Base-by-base conservation (phyloP, 2,797 vertebrate species). In the Argya squamiceps region DNA sequence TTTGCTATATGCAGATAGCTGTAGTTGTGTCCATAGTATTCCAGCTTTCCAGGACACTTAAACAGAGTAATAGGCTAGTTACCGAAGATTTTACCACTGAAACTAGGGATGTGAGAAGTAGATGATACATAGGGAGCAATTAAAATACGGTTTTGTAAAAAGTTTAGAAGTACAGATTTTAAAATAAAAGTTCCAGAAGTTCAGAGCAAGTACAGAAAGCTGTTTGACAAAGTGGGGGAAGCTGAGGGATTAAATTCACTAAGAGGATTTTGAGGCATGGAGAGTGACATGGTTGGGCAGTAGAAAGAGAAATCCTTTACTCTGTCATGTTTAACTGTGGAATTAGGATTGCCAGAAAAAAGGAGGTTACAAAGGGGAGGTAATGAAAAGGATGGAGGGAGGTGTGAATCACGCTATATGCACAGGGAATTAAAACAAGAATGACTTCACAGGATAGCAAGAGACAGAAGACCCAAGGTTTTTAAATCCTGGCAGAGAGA, bases 231-330 rank as follows among this genome's bases (percentile, higher is more conserved):
- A 92, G 37, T 85, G 76, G 73, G 69, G 74, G 53, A 90, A 85
- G 65, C 36, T 43, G 49, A 47, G 62, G 78, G 92, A 95, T 97
- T 95, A 93, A 95, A 89, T 44, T 84, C 80, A 11, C 46, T 92
- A 93, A 96, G 92, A 80, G 94, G 93, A 96, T 96, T 96, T 93
- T 91, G 78, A 87, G 78, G 29, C 88, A 80, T 89, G 88, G 86
- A 68, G 75, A 96, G 84, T 89, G 92, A 89, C 53, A 89, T 89
- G 81, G 88, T 91, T 94, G 94, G 93, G 78, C 75, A 89, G 75
- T 87, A 86, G 89, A 91, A 96, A 88, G 86, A 89, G 69, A 96
- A 96, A 96, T 95, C 75, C 68, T 93, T 96, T 93, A 92, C 78
- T 83, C 41, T 79, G 36, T 85, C 71, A 24, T 92, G 81, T 93